Evolutionary conservation across 1,140 invertebrate genomes (phyloP).

Genomic region (Drosophila neocordata): DNA sequence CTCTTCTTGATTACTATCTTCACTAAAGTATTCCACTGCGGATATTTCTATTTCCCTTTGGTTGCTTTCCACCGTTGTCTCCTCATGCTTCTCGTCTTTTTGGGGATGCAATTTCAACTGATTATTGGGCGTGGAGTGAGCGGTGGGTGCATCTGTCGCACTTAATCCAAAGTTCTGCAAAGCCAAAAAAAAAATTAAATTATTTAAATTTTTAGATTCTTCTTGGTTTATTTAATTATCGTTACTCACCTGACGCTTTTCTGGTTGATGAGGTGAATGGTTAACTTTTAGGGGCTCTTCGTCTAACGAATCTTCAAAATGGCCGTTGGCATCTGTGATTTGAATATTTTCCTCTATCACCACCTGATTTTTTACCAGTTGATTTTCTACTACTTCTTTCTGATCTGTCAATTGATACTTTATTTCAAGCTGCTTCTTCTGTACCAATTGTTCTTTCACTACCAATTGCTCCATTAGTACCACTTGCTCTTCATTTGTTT

Average conservation of each 20-base stretch:
- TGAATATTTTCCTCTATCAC: constrained; percentile 20
- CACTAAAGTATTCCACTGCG: neutral
- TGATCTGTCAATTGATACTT: too few species aligned
- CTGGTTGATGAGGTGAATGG: neutral
- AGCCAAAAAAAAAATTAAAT: neutral
- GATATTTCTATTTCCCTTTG: constrained; percentile 14
- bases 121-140: constrained; percentile 48
- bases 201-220: too few species aligned
- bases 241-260: constrained; percentile 32
- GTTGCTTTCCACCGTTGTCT: neutral
- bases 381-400: too few species aligned
- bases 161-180: constrained; percentile 18
- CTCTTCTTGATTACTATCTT: constrained; percentile 12
- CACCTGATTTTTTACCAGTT: neutral
- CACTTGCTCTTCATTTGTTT: too few species aligned
- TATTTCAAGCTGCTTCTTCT: too few species aligned
- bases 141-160: constrained; percentile 31
- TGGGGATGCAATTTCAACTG: neutral
- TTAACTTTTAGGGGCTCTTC: constrained; percentile 22
- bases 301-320: constrained; percentile 29
- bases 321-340: constrained; percentile 38
- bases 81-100: neutral
- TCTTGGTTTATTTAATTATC: neutral
- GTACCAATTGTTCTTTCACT: too few species aligned
- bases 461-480: too few species aligned